These are phyloP conservation scores for Caenorhabditis angaria DNA, from an alignment of 2,888 invertebrate species.

Conservation along the genomic window DNA sequence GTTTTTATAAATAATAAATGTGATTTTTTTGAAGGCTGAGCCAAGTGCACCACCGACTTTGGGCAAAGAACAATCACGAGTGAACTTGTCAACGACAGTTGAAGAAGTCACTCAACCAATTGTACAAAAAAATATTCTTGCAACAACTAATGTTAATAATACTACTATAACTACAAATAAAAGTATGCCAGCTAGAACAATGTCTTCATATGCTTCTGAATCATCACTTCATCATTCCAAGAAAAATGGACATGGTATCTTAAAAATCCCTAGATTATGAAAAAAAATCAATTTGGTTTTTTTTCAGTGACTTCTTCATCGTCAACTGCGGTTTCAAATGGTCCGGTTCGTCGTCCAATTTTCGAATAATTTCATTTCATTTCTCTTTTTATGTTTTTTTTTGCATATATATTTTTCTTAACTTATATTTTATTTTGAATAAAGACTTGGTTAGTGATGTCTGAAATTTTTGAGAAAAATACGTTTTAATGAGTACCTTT, in stretches of 20 bases:
- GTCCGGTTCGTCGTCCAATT: neutral
- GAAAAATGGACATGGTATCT: neutral
- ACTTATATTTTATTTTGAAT: neutral
- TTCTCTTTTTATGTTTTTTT: no score
- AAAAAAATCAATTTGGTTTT: neutral
- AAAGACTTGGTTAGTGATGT: neutral
- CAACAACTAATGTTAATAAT: neutral
- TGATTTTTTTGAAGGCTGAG: neutral
- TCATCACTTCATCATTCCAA: conserved; percentile 1
- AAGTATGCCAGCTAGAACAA: neutral
- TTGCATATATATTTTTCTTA: neutral
- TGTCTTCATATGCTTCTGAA: neutral
- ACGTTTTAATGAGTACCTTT: no score
- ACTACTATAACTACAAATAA: neutral
- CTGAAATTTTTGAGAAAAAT: neutral
- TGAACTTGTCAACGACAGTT: neutral
- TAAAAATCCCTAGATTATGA: neutral
- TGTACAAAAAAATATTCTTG: neutral
- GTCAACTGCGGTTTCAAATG: neutral
- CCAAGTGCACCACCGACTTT: neutral
- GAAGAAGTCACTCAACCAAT: neutral
- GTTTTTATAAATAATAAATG: neutral
- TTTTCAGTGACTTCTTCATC: neutral
- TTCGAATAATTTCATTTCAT: neutral
- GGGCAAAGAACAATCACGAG: neutral